Evolutionary conservation across 2,797 vertebrate genomes (phyloP), one percentile per base, ranked within the genome.

Genomic region (Erpetoichthys calabaricus): DNA sequence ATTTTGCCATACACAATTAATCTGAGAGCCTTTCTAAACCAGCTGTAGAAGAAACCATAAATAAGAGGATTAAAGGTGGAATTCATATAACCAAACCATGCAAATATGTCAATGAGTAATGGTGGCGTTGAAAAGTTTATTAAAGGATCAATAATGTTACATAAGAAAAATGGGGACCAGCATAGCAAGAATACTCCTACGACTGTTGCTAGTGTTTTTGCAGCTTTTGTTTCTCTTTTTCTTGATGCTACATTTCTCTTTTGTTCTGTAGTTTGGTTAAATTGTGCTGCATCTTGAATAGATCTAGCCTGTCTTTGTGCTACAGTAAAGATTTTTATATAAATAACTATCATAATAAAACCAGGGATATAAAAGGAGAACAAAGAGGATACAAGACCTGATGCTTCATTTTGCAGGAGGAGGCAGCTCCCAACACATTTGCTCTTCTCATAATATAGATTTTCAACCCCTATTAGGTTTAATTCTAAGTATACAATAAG

Each of bases 331-430:
- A 60, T 50, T 44, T 57, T 60, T 46, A 46, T 44, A 44, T 60
- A 60, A 60, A 60, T 57, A 46, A 49, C 46, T 6, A 57, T n/a
- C 59, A 60, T 60, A 42, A 53, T 60, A 53, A 60, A 57, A 46
- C 45, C 54, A 4, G 59, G 56, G 47, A 60, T 41, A 8, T 8
- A 51, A 52, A 56, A 60, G 5, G 59, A 57, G 45, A 56, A 25
- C 9, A 56, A 42, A n/a, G 58, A 59, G 45, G 45, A 53, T 7
- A 59, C 45, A 8, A 59, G 43, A 9, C 50, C 25, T 45, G 50
- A 59, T 4, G 55, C 8, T 42, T 56, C 51, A n/a, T 51, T 55
- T 46, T 56, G 47, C 42, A 56, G n/a, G 5, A 60, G 45, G 10
- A 41, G 9, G 7, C 59, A 60, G 6, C 56, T 42, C 5, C 59